Percentiles rank a stretch among this genome's conserved stretches.
Conservation (phyloP, 2,113 vertebrate species). For the crab-eating macaque (Macaca fascicularis) region T2T-MFA8v1.1 NC_088395.1:39547501-39548000, state of each 20-base stretch:
- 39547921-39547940: neutral
- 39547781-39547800: neutral
- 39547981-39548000: neutral
- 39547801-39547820: neutral
- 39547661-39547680: neutral
- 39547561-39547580: neutral
- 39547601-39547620: neutral
- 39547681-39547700: neutral
- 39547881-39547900: neutral
- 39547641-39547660: neutral
- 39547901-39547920: neutral
- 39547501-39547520: neutral
- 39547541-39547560: neutral
- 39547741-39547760: neutral
- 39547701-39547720: neutral
- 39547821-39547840: neutral
- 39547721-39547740: neutral
- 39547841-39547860: neutral
- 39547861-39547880: neutral
- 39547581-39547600: neutral
- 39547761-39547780: neutral
- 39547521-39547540: neutral
- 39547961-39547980: neutral
- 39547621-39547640: neutral
- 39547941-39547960: constrained; percentile 23